Conservation (phyloP, 2,797 vertebrate species). For the Helarctos malayanus region DNA sequence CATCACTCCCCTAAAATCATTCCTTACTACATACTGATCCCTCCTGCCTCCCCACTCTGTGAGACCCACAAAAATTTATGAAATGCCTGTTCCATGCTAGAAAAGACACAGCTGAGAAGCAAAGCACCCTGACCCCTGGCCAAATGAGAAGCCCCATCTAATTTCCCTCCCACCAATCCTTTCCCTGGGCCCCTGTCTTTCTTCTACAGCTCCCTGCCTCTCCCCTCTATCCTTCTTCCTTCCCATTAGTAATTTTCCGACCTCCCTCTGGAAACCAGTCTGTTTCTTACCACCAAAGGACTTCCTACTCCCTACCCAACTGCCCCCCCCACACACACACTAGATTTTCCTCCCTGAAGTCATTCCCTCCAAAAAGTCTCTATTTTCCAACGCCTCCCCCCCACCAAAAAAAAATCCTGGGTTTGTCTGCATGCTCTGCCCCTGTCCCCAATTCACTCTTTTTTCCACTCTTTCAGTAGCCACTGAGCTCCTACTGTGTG, state of each 20-base stretch:
- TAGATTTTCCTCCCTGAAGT: background rate
- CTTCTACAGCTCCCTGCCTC: background rate
- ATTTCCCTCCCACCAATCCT: background rate
- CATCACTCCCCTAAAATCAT: background rate
- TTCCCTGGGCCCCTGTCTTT: background rate
- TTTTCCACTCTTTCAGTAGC: background rate
- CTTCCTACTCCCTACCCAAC: background rate
- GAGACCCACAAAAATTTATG: conserved; percentile 18
- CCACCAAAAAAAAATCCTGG: background rate
- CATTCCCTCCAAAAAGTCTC: background rate
- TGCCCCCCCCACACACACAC: background rate
- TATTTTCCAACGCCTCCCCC: background rate
- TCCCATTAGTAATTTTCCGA: background rate
- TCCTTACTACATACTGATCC: background rate
- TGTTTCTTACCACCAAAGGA: background rate
- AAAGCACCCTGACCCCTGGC: no score
- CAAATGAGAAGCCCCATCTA: background rate
- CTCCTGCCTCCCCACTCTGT: background rate
- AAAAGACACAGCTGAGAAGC: background rate
- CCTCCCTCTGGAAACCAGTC: conserved; percentile 1
- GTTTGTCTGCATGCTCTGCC: background rate
- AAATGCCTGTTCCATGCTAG: background rate
- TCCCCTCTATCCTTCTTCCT: background rate
- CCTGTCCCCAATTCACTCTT: background rate
- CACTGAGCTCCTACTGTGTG: background rate